Evolutionary conservation across 1,140 invertebrate species (phyloP).

Genomic region (Neotoxoptera formosana): DNA sequence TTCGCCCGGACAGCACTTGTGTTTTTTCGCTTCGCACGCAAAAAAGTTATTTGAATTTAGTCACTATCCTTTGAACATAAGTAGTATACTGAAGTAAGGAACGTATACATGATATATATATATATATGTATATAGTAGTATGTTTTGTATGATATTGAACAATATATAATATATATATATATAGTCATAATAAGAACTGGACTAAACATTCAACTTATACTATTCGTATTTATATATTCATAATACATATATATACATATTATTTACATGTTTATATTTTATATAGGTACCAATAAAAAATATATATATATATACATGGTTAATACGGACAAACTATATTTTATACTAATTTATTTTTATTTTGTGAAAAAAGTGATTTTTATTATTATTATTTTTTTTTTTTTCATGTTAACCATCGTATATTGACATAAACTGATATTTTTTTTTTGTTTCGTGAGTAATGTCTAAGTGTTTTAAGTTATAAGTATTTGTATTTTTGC

Average conservation of each 20-base stretch:
- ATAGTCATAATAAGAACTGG: too few relatives aligned
- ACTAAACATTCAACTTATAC: too few relatives aligned
- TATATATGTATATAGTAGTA: neutral
- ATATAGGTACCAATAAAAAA: neutral
- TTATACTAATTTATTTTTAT: slow-evolving; percentile 7
- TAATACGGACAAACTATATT: neutral
- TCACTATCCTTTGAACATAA: neutral
- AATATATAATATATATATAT: too few relatives aligned
- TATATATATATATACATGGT: neutral
- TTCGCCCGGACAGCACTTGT: neutral
- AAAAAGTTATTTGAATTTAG: neutral
- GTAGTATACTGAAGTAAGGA: neutral
- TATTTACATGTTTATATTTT: neutral
- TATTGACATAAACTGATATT: neutral
- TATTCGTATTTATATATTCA: neutral
- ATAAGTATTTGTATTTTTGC: neutral
- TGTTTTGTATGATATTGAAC: neutral
- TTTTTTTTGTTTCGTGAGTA: neutral
- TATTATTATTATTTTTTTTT: slow-evolving; percentile 20
- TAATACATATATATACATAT: too few relatives aligned
- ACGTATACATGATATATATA: neutral
- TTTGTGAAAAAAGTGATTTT: slow-evolving; percentile 25
- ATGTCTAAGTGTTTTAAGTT: neutral
- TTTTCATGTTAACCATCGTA: neutral
- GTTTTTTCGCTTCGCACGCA: neutral